Conservation (phyloP, 2,888 invertebrate genomes). For the Volucella zonaria region DNA sequence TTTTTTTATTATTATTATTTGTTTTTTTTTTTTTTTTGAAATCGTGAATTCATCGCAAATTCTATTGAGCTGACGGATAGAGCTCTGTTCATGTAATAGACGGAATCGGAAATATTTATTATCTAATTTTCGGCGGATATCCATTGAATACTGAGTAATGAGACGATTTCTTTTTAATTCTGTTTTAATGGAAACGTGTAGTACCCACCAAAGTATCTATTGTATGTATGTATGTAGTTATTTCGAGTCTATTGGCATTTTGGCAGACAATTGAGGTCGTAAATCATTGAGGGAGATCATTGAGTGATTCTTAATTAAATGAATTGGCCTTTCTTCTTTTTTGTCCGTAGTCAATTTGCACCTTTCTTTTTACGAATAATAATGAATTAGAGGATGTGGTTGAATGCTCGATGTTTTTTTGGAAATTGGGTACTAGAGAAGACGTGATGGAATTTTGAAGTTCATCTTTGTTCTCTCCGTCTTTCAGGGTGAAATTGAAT, state of each 20-base stretch:
- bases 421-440: not conserved
- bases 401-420: constrained; percentile 6
- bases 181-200: constrained; percentile 36
- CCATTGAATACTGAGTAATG: constrained; percentile 17
- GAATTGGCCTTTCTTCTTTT: constrained; percentile 20
- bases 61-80: too few species aligned
- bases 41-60: constrained; percentile 34
- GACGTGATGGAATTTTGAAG: constrained; percentile 32
- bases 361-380: constrained; percentile 20
- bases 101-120: constrained; percentile 59
- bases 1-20: not conserved
- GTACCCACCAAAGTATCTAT: not conserved
- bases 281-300: constrained; percentile 45
- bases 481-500: not conserved
- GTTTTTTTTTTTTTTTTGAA: constrained; percentile 5
- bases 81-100: constrained; percentile 27
- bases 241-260: constrained; percentile 5
- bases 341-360: constrained; percentile 56
- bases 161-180: constrained; percentile 35
- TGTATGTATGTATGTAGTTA: too few species aligned
- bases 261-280: constrained; percentile 33
- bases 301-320: constrained; percentile 66
- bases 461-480: not conserved
- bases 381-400: not conserved
- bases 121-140: constrained; percentile 48